These are phyloP conservation scores for Pteria penguin DNA, from an alignment of 2,888 invertebrate species.

Conservation along the genomic window DNA sequence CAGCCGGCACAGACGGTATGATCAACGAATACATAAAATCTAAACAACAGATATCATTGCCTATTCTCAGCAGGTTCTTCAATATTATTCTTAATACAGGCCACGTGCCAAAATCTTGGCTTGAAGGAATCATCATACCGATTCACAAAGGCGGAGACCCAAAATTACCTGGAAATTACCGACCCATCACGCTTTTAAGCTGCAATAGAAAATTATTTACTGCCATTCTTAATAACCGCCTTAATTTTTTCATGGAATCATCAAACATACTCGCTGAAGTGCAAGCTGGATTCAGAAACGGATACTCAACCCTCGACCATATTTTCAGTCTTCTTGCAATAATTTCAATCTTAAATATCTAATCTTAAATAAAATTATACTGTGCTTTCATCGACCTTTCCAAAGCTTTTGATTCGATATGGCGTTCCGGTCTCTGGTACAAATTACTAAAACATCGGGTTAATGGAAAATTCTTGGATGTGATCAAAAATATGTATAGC, in stretches of 20 bases:
- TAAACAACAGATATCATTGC: conserved; percentile 3
- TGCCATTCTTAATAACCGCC: conserved; percentile 32
- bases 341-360: conserved; percentile 5
- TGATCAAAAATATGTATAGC: conserved; percentile 34
- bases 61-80: conserved; percentile 24
- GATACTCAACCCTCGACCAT: conserved; percentile 36
- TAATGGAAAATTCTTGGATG: too few relatives aligned
- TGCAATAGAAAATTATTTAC: conserved; percentile 43
- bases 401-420: too few relatives aligned
- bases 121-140: conserved; percentile 32
- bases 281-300: too few relatives aligned
- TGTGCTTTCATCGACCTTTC: conserved; percentile 34
- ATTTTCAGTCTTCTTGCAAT: conserved; percentile 31
- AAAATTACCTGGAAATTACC: conserved; percentile 28
- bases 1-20: too few relatives aligned
- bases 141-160: conserved; percentile 37
- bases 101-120: conserved; percentile 33
- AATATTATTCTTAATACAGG: conserved; percentile 39
- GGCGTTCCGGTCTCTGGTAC: too few relatives aligned
- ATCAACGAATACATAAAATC: conserved; percentile 44
- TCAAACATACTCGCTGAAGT: conserved; percentile 33
- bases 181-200: conserved; percentile 40
- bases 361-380: conserved; percentile 33
- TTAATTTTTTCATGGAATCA: conserved; percentile 29
- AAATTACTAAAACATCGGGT: too few relatives aligned